Base-by-base conservation (phyloP, 2,888 invertebrate genomes). In the Cosmia pyralina region DNA sequence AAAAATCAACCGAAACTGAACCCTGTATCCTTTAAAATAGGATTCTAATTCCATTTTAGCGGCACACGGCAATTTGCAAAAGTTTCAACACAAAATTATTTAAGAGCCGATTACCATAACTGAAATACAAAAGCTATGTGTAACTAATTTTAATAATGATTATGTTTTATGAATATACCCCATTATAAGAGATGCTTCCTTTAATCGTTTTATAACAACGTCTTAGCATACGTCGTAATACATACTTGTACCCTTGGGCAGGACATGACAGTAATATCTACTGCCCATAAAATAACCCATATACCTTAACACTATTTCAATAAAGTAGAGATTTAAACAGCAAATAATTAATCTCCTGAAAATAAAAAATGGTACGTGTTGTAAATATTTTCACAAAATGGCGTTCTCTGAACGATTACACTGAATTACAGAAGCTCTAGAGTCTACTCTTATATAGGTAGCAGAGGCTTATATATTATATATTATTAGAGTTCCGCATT, bases 171-270 rank as follows among this genome's bases (percentile, higher is more conserved):
- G 83, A 81, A 83, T 82, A 84, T 82, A 85, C 75, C 82, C 79
- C 71, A 80, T 85, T 83, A 79, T 82, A 85, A 79, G 60, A 74
- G 86, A 88, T 86, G 81, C 79, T 77, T 74, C 76, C 76, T 86
- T 87, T 89, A 91, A 92, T 90, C 90, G 88, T 87, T 88, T 90
- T 90, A 89, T 90, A 92, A 92, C 89, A 88, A 89, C 90, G 74
- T 88, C 83, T 85, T 88, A 84, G 83, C 84, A 85, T 83, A 84
- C 83, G 81, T 86, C 85, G 86, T 85, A 82, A 86, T 87, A 83
- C 87, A 86, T 87, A 80, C 87, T 84, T 84, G 75, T 79, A 83
- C 72, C 85, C 75, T 50, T 58, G 13, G 79, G 83, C 75, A 58
- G 41, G 48, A 72, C 74, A 75, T 69, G 66, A 75, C 71, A 80